Evolutionary conservation across 2,113 vertebrate genomes (phyloP).

Genomic region (Bubo blakistoni): DNA sequence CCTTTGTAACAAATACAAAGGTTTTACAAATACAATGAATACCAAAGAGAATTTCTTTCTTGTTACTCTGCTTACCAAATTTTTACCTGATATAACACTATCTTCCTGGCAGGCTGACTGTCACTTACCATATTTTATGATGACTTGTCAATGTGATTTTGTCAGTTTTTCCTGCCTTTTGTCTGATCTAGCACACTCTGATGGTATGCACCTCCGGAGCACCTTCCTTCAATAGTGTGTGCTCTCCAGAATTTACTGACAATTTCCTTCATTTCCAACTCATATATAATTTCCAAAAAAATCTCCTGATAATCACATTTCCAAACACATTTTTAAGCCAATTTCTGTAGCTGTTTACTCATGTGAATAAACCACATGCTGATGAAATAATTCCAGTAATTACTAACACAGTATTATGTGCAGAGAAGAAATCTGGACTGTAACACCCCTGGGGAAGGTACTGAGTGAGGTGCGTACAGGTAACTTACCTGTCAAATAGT

Average conservation of each 20-base stretch:
- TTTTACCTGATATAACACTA: background rate
- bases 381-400: background rate
- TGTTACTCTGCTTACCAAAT: background rate
- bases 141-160: background rate
- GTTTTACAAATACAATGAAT: background rate
- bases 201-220: background rate
- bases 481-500: slow-evolving; percentile 85
- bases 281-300: background rate
- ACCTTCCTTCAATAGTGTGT: background rate
- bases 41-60: background rate
- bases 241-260: background rate
- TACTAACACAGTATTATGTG: background rate
- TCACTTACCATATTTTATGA: background rate
- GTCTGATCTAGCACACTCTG: background rate
- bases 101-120: background rate
- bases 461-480: background rate
- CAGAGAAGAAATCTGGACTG: background rate
- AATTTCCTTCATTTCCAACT: background rate
- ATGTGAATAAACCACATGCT: background rate
- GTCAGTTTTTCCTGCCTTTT: background rate
- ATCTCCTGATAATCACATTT: background rate
- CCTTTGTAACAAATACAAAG: background rate
- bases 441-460: background rate
- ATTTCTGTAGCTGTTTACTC: background rate
- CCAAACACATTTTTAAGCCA: background rate